phyloP scores from a whole-genome alignment of 2,888 invertebrate species.

The Alentia gelatinosa region DNA sequence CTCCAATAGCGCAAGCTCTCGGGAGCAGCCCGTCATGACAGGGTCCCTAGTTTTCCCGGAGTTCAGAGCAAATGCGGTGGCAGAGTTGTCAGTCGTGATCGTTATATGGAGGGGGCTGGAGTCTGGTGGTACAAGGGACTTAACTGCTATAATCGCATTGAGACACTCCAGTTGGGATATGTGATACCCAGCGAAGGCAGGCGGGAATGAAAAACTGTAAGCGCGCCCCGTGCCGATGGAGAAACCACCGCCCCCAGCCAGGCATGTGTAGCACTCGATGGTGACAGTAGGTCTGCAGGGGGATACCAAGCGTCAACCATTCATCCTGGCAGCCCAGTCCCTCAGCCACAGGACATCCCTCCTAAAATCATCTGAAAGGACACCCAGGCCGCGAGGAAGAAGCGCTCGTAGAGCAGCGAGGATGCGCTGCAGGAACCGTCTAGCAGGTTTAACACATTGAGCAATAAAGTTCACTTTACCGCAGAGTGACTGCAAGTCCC shows the following conservation, averaged over 20 bases:
- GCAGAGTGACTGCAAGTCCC: background rate
- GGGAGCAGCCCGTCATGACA: background rate
- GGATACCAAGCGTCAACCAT: background rate
- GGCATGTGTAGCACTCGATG: background rate
- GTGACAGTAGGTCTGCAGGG: background rate
- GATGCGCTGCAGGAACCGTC: background rate
- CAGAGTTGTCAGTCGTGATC: background rate
- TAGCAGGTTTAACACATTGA: background rate
- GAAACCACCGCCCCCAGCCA: background rate
- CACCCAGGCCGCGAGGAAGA: background rate
- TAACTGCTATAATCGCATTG: background rate
- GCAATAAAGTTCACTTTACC: background rate
- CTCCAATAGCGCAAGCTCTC: too few species aligned
- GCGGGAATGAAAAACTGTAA: background rate
- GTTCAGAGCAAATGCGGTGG: background rate
- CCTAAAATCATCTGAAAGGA: background rate
- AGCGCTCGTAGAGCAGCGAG: background rate
- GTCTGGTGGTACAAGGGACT: background rate
- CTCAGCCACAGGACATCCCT: background rate
- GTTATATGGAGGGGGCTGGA: background rate
- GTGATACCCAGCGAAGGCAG: background rate
- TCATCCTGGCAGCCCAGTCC: background rate
- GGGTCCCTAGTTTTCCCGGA: background rate
- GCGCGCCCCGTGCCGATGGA: background rate
- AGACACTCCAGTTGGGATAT: too few species aligned